These are phyloP conservation scores for Zoanthus sansibaricus DNA, from an alignment of 92 coral and sea anemone genomes.

Conservation along the genomic window DNA sequence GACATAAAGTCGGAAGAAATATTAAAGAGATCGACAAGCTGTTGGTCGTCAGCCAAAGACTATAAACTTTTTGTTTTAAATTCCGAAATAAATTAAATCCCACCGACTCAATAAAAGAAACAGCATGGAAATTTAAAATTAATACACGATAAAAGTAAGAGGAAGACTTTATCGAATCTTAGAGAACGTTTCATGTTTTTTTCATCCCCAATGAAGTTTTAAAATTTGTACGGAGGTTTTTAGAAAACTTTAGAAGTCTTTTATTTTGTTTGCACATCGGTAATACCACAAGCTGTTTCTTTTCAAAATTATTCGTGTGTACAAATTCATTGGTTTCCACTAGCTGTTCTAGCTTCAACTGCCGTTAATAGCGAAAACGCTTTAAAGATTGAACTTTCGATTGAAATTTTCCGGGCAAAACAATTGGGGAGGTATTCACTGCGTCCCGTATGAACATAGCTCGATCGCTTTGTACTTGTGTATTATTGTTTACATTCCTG, in stretches of 20 bases:
- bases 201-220: neutral
- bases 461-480: neutral
- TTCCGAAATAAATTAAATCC: neutral
- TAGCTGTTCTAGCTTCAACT: neutral
- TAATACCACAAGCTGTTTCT: constrained; percentile 34
- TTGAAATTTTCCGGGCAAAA: neutral
- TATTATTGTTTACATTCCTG: constrained; percentile 29
- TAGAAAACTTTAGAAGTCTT: neutral
- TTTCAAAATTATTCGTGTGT: constrained; percentile 12
- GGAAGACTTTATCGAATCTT: too few species aligned
- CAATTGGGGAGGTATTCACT: neutral
- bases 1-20: too few species aligned
- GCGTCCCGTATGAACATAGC: neutral
- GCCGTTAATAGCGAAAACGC: neutral
- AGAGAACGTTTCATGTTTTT: neutral
- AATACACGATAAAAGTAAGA: too few species aligned
- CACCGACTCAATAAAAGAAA: neutral
- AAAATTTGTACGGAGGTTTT: too few species aligned
- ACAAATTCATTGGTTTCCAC: constrained; percentile 7
- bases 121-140: neutral
- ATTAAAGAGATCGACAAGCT: too few species aligned
- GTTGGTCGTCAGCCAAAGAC: neutral
- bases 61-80: constrained; percentile 5
- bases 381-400: too few species aligned
- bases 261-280: constrained; percentile 7